phyloP scores from a whole-genome alignment of 1,140 invertebrate species.

The Drosophila parvula region DNA sequence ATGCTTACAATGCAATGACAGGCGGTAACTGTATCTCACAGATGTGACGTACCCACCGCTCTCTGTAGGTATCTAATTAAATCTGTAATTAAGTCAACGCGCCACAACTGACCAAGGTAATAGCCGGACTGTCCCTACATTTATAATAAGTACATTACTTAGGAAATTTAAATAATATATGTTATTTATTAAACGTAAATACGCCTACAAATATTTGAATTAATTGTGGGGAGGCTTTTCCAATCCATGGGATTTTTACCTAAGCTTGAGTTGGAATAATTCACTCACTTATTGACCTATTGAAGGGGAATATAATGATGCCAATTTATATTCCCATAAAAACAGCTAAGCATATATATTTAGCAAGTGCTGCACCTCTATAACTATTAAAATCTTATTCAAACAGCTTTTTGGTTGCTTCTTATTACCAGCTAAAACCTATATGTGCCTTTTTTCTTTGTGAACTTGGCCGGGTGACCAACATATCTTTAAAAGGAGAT shows the following conservation, averaged over 20 bases:
- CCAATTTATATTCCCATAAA: neutral
- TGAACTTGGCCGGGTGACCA: conserved; percentile 8
- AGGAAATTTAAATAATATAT: neutral
- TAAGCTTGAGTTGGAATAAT: neutral
- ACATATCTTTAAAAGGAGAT: neutral
- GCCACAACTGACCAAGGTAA: conserved; percentile 43
- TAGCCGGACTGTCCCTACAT: neutral
- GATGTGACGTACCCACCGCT: conserved; percentile 51
- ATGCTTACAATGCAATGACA: conserved; percentile 22
- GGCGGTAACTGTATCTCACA: conserved; percentile 47
- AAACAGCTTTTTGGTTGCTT: neutral
- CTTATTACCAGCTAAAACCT: neutral
- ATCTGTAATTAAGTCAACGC: conserved; percentile 57
- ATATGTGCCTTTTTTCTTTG: neutral
- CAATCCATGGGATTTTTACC: neutral
- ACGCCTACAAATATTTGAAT: neutral
- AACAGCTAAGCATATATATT: neutral
- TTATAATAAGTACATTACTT: neutral
- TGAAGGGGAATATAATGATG: neutral
- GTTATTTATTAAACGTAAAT: neutral
- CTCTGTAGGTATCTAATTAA: conserved; percentile 26
- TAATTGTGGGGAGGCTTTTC: neutral
- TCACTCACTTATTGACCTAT: neutral
- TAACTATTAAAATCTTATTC: neutral
- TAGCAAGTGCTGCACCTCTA: too few relatives aligned